phyloP scores from a whole-genome alignment of 2,888 invertebrate genomes.

The Colostygia pectinataria region DNA sequence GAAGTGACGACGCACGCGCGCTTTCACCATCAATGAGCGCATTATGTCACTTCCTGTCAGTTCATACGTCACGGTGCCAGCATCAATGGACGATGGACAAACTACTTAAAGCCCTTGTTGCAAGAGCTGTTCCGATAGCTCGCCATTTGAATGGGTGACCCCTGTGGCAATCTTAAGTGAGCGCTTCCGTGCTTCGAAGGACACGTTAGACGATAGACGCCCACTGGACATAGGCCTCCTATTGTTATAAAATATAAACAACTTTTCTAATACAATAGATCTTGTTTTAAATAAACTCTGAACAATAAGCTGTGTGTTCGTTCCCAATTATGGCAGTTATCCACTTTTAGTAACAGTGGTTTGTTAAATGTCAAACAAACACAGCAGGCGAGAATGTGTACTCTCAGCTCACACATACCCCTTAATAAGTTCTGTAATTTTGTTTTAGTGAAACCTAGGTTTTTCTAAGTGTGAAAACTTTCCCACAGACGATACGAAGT shows the following conservation, averaged over 20 bases:
- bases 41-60: conserved; percentile 14
- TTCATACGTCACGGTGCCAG: conserved; percentile 9
- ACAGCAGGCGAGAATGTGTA: too few species aligned
- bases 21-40: conserved; percentile 27
- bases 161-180: too few species aligned
- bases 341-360: conserved; percentile 1
- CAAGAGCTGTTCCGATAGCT: not conserved
- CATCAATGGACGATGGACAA: conserved; percentile 5
- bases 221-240: too few species aligned
- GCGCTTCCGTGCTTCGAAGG: too few species aligned
- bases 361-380: conserved; percentile 9
- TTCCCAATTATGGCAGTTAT: conserved; percentile 12
- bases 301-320: conserved; percentile 14
- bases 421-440: too few species aligned
- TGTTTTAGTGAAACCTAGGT: too few species aligned
- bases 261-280: conserved; percentile 2
- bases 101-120: too few species aligned
- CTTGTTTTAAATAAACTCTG: not conserved
- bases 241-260: not conserved
- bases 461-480: too few species aligned
- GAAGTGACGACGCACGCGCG: conserved; percentile 21
- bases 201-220: too few species aligned
- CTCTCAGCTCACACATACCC: too few species aligned
- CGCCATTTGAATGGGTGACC: too few species aligned
- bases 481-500: too few species aligned